These are phyloP conservation scores for Drosophila bocki DNA, from an alignment of 1,140 invertebrate species.

Conservation along the genomic window DNA sequence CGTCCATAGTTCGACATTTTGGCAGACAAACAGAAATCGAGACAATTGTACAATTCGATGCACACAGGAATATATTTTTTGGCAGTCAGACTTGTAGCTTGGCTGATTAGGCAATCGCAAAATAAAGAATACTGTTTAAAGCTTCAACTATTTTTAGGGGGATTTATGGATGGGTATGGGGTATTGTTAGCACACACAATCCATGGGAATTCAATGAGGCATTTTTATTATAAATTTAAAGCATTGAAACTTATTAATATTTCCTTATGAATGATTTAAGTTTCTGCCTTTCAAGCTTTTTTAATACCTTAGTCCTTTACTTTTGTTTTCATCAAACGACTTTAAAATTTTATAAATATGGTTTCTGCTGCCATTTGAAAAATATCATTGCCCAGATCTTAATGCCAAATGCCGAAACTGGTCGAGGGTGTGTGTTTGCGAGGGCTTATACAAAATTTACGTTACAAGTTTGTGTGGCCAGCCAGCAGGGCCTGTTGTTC, in stretches of 20 bases:
- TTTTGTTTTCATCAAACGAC: neutral
- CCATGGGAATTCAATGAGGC: no score
- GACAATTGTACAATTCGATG: slow-evolving; percentile 50
- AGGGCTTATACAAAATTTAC: slow-evolving; percentile 67
- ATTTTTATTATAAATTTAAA: neutral
- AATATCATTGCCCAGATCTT: slow-evolving; percentile 52
- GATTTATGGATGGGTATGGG: neutral
- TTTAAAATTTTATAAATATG: slow-evolving; percentile 17
- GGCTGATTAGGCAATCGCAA: slow-evolving; percentile 29
- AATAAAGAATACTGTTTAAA: slow-evolving; percentile 18
- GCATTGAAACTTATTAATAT: no score
- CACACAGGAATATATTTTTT: slow-evolving; percentile 53
- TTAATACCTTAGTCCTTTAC: neutral
- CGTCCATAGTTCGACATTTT: slow-evolving; percentile 49
- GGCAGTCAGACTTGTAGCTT: slow-evolving; percentile 28
- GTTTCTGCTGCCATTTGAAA: slow-evolving; percentile 12
- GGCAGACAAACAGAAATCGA: slow-evolving; percentile 59
- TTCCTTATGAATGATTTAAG: no score
- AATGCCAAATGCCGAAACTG: slow-evolving; percentile 68
- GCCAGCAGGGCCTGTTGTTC: slow-evolving; percentile 21
- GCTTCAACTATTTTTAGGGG: neutral
- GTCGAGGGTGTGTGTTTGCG: slow-evolving; percentile 42
- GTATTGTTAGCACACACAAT: neutral
- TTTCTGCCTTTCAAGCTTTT: neutral
- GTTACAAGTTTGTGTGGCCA: slow-evolving; percentile 57